A percentile compares a stretch with the other conserved stretches of the same genome.
phyloP scores from a whole-genome alignment of 1,140 invertebrate species.

The Drosophila gunungcola region DNA sequence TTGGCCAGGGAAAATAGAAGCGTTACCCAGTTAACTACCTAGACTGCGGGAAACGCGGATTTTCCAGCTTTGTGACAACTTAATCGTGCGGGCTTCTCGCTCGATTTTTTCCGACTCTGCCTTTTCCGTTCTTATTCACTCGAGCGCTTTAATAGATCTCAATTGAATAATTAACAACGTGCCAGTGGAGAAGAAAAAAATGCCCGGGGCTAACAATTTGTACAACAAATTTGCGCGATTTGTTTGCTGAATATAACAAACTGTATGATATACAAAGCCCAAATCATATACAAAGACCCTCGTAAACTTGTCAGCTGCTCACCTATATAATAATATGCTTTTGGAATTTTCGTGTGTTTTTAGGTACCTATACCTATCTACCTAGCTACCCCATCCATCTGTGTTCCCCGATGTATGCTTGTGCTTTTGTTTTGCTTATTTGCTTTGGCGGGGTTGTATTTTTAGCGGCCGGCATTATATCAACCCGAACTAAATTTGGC shows the following conservation, averaged over 20 bases:
- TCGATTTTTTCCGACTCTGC: constrained; percentile 25
- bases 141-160: constrained; percentile 72
- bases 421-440: constrained; percentile 62
- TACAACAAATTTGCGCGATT: constrained; percentile 75
- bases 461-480: constrained; percentile 77
- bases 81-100: constrained; percentile 36
- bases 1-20: constrained; percentile 40
- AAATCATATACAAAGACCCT: constrained; percentile 17
- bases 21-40: constrained; percentile 66
- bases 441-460: constrained; percentile 57
- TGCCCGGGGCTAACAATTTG: constrained; percentile 55
- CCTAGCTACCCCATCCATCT: constrained; percentile 19
- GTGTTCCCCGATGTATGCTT: constrained; percentile 13
- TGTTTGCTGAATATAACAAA: constrained; percentile 54
- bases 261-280: constrained; percentile 14
- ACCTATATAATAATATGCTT: constrained; percentile 18
- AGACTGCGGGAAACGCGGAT: constrained; percentile 43
- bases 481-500: constrained; percentile 74
- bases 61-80: constrained; percentile 55
- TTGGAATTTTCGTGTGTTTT: constrained; percentile 19
- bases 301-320: constrained; percentile 53
- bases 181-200: constrained; percentile 26
- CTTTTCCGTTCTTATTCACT: constrained; percentile 41
- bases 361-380: background rate
- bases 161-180: constrained; percentile 82